phyloP scores from a whole-genome alignment of 2,888 invertebrate species.

The Phyllotreta striolata region DNA sequence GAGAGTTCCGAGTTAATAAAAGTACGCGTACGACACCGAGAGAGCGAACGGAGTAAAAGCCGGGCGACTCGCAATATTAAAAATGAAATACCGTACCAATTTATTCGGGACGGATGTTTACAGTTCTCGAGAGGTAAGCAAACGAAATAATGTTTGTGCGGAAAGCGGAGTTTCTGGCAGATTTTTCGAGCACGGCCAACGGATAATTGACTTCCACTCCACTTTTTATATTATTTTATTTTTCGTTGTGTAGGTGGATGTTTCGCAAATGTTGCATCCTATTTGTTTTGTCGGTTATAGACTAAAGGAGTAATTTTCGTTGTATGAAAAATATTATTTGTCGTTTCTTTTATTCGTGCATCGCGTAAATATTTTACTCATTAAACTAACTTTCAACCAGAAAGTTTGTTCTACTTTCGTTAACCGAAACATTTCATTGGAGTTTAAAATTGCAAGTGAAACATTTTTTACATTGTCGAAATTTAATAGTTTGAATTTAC shows the following conservation, averaged over 20 bases:
- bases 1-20: constrained; percentile 21
- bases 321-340: too few relatives aligned
- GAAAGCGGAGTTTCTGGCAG: constrained; percentile 1
- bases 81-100: constrained; percentile 26
- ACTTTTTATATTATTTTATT: not conserved
- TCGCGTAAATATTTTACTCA: too few relatives aligned
- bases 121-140: constrained; percentile 16
- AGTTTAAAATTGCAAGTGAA: too few relatives aligned
- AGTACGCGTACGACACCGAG: constrained; percentile 11
- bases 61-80: constrained; percentile 24
- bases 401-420: too few relatives aligned
- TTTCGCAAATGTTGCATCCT: too few relatives aligned
- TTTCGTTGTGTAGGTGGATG: not conserved
- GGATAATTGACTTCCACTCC: constrained; percentile 10
- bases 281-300: too few relatives aligned
- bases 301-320: too few relatives aligned
- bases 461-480: too few relatives aligned
- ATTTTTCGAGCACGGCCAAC: not conserved
- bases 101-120: constrained; percentile 20
- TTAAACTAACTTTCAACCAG: too few relatives aligned
- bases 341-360: too few relatives aligned
- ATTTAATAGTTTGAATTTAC: too few relatives aligned
- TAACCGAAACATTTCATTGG: too few relatives aligned
- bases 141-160: constrained; percentile 16
- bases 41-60: constrained; percentile 1